Conservation (phyloP, 2,888 invertebrate genomes). For the Eugnorisma glareosa region DNA sequence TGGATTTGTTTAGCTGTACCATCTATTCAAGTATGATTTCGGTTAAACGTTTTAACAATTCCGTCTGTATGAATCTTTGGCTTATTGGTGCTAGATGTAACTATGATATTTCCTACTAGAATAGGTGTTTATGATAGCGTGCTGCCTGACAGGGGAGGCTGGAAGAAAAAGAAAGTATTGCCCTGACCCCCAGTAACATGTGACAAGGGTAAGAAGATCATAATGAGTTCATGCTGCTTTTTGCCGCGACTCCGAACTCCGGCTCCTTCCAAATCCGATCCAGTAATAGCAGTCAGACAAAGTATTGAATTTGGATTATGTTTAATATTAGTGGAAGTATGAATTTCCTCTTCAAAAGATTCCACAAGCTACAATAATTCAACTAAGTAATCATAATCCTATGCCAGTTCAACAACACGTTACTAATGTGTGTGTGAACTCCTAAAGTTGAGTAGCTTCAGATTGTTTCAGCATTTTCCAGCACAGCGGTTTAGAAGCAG, state of each 20-base stretch:
- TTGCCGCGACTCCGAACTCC: too few species aligned
- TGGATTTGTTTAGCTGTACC: not conserved
- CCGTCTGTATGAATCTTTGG: not conserved
- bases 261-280: not conserved
- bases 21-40: not conserved
- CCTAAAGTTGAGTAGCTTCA: conserved; percentile 61
- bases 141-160: not conserved
- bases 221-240: not conserved
- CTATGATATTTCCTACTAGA: not conserved
- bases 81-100: not conserved
- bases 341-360: conserved; percentile 13
- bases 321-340: not conserved
- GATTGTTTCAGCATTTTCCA: conserved; percentile 65
- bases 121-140: not conserved
- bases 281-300: not conserved
- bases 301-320: not conserved
- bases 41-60: not conserved
- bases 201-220: not conserved
- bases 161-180: not conserved
- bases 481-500: conserved; percentile 65
- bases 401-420: conserved; percentile 3
- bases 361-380: conserved; percentile 7
- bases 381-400: conserved; percentile 21
- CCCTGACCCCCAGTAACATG: not conserved
- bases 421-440: conserved; percentile 50